A percentile compares a stretch with the other conserved stretches of the same genome.
Conservation (phyloP, 2,797 vertebrate genomes). For the Eremophila alpestris region DNA sequence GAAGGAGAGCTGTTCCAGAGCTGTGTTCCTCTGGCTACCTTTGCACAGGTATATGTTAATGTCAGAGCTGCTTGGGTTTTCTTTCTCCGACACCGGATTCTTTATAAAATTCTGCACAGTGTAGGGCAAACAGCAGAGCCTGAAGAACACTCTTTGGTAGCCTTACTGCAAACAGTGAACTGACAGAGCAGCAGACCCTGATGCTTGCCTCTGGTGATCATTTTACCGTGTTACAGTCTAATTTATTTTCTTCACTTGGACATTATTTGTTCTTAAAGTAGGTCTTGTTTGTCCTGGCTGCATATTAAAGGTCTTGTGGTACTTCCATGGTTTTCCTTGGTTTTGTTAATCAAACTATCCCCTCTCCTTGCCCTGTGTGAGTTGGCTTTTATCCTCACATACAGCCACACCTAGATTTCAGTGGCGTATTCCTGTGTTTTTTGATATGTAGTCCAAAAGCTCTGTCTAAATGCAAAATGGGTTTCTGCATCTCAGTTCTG, state of each 20-base stretch:
- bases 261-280: slow-evolving; percentile 54
- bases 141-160: not conserved
- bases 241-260: slow-evolving; percentile 37
- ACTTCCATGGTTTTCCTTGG: slow-evolving; percentile 21
- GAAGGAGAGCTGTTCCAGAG: not conserved
- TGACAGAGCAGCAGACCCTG: not conserved
- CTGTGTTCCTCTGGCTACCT: not conserved
- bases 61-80: not conserved
- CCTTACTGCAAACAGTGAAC: not conserved
- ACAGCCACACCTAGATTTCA: slow-evolving; percentile 36
- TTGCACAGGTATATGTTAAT: not conserved
- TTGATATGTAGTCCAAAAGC: not conserved
- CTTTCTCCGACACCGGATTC: not conserved
- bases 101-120: not conserved
- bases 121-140: not conserved
- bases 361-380: not conserved
- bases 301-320: slow-evolving; percentile 33
- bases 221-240: not conserved
- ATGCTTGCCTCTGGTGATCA: not conserved
- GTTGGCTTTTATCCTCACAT: slow-evolving; percentile 36
- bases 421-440: not conserved
- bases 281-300: slow-evolving; percentile 52
- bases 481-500: not conserved
- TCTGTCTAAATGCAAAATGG: not conserved
- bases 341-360: slow-evolving; percentile 47